A percentile compares a stretch with the other conserved stretches of the same genome.
Evolutionary conservation across 2,888 invertebrate species (phyloP).

Genomic region (Clepsis dumicolana): DNA sequence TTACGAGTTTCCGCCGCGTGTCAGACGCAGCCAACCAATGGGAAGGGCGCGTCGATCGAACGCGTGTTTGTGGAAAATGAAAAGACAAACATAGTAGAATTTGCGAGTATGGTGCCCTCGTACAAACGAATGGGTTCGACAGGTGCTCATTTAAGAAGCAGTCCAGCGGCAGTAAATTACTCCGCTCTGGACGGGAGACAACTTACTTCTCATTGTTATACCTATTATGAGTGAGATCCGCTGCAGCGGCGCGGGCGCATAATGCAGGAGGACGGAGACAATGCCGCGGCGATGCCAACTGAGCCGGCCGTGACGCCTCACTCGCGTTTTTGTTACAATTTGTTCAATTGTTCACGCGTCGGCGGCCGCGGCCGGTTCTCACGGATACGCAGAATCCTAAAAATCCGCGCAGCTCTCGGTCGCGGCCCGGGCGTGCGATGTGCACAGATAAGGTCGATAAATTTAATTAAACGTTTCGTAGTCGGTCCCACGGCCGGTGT

Average conservation of each 20-base stretch:
- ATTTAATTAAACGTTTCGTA: constrained; percentile 79
- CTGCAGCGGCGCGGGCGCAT: constrained; percentile 11
- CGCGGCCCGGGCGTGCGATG: constrained; percentile 61
- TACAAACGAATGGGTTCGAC: background rate
- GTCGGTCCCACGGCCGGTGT: constrained; percentile 50
- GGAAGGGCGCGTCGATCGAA: background rate
- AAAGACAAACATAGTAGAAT: background rate
- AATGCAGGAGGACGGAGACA: constrained; percentile 23
- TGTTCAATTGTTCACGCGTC: constrained; percentile 63
- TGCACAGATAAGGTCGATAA: constrained; percentile 79
- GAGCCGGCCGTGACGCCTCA: constrained; percentile 54
- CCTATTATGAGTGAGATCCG: background rate
- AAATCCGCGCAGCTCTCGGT: constrained; percentile 57
- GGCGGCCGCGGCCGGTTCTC: constrained; percentile 57
- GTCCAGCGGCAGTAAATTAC: background rate
- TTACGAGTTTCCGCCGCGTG: constrained; percentile 6
- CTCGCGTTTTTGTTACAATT: constrained; percentile 65
- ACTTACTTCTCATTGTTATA: background rate
- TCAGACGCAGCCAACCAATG: background rate
- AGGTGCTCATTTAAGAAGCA: background rate
- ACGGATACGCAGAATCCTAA: constrained; percentile 70
- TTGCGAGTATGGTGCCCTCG: background rate
- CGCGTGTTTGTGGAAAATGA: background rate
- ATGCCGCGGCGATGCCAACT: constrained; percentile 50
- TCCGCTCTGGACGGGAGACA: background rate